Conservation (phyloP, 2,888 invertebrate species). For the Apodemia mormo region DNA sequence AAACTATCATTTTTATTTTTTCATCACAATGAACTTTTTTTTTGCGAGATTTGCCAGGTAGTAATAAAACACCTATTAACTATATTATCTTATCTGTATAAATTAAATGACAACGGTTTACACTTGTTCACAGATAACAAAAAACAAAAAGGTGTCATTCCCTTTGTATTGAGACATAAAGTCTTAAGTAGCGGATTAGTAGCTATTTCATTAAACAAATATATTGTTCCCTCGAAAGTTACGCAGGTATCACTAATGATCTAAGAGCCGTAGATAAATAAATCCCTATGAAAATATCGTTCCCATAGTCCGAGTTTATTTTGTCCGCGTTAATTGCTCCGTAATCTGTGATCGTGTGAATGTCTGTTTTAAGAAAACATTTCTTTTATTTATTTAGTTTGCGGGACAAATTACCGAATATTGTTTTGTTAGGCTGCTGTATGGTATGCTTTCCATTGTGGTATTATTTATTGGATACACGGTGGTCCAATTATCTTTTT, state of each 20-base stretch:
- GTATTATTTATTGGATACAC: neutral
- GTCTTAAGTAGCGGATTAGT: conserved; percentile 39
- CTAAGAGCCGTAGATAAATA: conserved; percentile 41
- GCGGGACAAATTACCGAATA: conserved; percentile 42
- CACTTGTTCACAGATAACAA: neutral
- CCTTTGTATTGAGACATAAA: conserved; percentile 7
- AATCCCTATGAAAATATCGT: conserved; percentile 44
- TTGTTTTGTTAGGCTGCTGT: conserved; percentile 61
- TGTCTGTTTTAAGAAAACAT: conserved; percentile 45
- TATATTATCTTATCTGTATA: neutral
- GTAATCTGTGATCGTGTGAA: conserved; percentile 68
- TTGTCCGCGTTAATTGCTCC: conserved; percentile 65
- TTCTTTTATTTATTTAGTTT: conserved; percentile 45
- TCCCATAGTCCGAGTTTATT: conserved; percentile 62
- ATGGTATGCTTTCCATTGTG: neutral
- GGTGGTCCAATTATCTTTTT: neutral
- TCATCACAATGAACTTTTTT: neutral
- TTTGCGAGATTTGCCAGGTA: neutral
- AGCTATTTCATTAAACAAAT: conserved; percentile 39
- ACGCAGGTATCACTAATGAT: conserved; percentile 29
- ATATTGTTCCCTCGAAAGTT: conserved; percentile 17
- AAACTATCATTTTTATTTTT: too few species aligned
- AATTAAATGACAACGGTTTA: conserved; percentile 4
- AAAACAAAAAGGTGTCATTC: conserved; percentile 1
- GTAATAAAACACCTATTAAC: neutral